These are phyloP conservation scores for Plutella xylostella DNA, from an alignment of 2,888 invertebrate species.

Conservation along the genomic window DNA sequence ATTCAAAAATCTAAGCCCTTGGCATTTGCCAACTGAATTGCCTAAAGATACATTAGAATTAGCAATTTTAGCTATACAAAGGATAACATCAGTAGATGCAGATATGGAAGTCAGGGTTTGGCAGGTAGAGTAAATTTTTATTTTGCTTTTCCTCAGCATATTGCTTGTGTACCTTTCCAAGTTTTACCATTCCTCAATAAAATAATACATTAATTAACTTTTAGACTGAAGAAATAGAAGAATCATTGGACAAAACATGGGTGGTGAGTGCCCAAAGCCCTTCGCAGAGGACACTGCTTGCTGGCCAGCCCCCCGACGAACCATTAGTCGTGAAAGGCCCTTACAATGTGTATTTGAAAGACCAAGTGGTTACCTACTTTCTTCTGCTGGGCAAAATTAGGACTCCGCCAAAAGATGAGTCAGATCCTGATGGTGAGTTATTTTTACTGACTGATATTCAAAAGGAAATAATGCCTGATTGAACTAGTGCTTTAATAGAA, in stretches of 20 bases:
- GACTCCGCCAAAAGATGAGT: constrained; percentile 46
- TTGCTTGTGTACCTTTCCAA: neutral
- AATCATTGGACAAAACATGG: constrained; percentile 90
- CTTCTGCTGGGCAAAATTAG: constrained; percentile 77
- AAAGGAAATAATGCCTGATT: too few species aligned
- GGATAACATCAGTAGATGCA: constrained; percentile 87
- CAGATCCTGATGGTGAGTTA: constrained; percentile 74
- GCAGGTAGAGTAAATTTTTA: constrained; percentile 51
- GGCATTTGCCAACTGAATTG: constrained; percentile 81
- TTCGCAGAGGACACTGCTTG: constrained; percentile 77
- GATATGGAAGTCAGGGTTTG: constrained; percentile 74
- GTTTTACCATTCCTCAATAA: neutral
- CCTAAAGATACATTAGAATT: constrained; percentile 82
- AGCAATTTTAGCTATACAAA: constrained; percentile 83
- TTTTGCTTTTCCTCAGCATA: neutral
- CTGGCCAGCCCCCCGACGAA: constrained; percentile 65
- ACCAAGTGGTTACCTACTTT: constrained; percentile 85
- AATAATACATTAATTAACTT: constrained; percentile 22
- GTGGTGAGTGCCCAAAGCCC: constrained; percentile 89
- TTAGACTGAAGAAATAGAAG: constrained; percentile 77
- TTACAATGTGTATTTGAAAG: constrained; percentile 81
- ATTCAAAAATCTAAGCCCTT: constrained; percentile 90
- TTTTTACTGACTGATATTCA: too few species aligned
- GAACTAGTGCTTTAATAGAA: too few species aligned
- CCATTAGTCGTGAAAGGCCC: constrained; percentile 89